phyloP scores from a whole-genome alignment of 2,113 vertebrate species.

The Coryphaenoides rupestris region DNA sequence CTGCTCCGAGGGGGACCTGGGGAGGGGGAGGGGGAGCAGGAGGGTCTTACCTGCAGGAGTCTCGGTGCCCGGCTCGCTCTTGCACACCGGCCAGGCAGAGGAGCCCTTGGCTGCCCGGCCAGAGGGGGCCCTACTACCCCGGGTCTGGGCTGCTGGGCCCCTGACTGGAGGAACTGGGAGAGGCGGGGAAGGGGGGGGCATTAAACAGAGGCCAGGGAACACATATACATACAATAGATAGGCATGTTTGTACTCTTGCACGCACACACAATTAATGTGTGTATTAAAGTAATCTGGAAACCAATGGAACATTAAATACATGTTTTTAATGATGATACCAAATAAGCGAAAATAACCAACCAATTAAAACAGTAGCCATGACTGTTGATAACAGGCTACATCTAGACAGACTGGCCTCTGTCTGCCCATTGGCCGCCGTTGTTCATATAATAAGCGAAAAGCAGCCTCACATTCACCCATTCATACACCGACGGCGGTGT shows the following conservation, averaged over 20 bases:
- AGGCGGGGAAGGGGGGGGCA: neutral
- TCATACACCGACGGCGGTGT: too few species aligned
- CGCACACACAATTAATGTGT: neutral
- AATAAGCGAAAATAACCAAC: too few species aligned
- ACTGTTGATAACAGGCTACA: too few species aligned
- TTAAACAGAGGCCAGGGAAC: neutral
- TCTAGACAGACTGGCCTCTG: too few species aligned
- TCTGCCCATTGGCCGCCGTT: too few species aligned
- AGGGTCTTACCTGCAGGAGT: constrained; percentile 66
- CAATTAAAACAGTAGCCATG: too few species aligned
- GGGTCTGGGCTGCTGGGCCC: constrained; percentile 63
- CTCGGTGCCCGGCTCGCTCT: constrained; percentile 84
- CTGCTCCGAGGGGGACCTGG: too few species aligned
- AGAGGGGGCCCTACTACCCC: constrained; percentile 75
- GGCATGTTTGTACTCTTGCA: neutral
- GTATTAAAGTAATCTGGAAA: neutral
- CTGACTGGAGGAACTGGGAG: constrained; percentile 51
- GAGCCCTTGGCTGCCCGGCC: constrained; percentile 69
- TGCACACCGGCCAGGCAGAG: constrained; percentile 82
- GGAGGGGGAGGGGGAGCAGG: constrained; percentile 18
- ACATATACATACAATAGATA: too few species aligned
- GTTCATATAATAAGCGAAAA: too few species aligned
- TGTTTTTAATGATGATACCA: too few species aligned
- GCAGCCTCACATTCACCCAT: too few species aligned
- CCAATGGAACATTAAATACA: too few species aligned